phyloP scores from a whole-genome alignment of 1,140 invertebrate species.

The Sitobion miscanthi region DNA sequence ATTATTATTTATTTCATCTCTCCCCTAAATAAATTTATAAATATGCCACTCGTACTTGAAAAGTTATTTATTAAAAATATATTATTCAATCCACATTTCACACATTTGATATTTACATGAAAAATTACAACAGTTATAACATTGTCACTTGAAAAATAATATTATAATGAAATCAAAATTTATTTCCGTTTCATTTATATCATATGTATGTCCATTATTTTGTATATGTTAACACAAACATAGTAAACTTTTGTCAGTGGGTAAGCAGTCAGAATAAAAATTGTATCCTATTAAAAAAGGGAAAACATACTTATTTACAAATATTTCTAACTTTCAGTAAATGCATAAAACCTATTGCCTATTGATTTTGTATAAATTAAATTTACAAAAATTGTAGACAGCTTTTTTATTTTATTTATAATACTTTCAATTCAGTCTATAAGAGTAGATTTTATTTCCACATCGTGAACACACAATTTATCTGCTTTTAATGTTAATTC shows the following conservation, averaged over 20 bases:
- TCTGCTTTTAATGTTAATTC: neutral
- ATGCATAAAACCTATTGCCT: neutral
- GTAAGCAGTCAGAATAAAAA: neutral
- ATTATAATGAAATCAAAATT: neutral
- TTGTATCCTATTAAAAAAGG: neutral
- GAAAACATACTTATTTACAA: neutral
- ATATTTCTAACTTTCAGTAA: neutral
- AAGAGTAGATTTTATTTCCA: conserved; percentile 47
- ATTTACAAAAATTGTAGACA: neutral
- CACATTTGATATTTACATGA: too few relatives aligned
- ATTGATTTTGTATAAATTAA: neutral
- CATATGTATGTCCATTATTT: neutral
- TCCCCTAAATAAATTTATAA: too few relatives aligned
- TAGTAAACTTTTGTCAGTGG: neutral
- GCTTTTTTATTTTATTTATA: conserved; percentile 5
- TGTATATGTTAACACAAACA: neutral
- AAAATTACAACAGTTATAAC: neutral
- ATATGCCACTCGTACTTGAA: neutral
- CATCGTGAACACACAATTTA: neutral
- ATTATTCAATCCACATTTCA: neutral
- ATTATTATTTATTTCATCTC: too few relatives aligned
- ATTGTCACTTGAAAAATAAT: neutral
- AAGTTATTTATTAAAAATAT: neutral
- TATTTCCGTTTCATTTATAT: neutral
- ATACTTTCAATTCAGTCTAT: conserved; percentile 21